phyloP scores from a whole-genome alignment of 1,140 invertebrate genomes.

The Whitmania pigra region DNA sequence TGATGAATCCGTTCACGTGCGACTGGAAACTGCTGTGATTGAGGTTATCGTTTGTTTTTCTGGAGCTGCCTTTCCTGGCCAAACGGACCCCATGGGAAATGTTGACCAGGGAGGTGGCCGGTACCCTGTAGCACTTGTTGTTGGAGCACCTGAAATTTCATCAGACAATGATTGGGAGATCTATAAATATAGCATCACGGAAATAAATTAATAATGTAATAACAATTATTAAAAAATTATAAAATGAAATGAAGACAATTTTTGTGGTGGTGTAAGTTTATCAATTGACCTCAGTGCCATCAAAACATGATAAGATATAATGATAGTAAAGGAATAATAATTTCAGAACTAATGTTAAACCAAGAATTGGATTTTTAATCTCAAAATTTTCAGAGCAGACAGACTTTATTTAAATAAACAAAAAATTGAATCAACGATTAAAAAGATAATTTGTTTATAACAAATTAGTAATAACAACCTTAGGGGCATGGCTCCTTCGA shows the following conservation, averaged over 20 bases:
- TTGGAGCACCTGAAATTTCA: slow-evolving; percentile 29
- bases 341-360: not conserved
- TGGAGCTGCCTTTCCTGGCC: slow-evolving; percentile 3
- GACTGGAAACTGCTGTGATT: not conserved
- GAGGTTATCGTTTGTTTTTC: not conserved
- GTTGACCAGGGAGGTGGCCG: slow-evolving; percentile 50
- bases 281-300: too few species aligned
- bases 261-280: too few species aligned
- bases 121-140: slow-evolving; percentile 45
- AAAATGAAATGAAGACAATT: too few species aligned
- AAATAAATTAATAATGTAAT: not conserved
- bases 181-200: not conserved
- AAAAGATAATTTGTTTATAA: not conserved
- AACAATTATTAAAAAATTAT: not conserved
- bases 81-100: slow-evolving; percentile 42
- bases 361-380: not conserved
- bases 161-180: too few species aligned
- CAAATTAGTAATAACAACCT: slow-evolving; percentile 28
- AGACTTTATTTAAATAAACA: not conserved
- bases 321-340: not conserved
- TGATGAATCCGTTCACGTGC: not conserved
- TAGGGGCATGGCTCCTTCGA: slow-evolving; percentile 52
- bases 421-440: not conserved
- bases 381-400: not conserved
- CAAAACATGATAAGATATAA: too few species aligned